Percentiles rank a stretch among this genome's conserved stretches.
phyloP scores from a whole-genome alignment of 1,140 invertebrate genomes.

The Nymphalis io region DNA sequence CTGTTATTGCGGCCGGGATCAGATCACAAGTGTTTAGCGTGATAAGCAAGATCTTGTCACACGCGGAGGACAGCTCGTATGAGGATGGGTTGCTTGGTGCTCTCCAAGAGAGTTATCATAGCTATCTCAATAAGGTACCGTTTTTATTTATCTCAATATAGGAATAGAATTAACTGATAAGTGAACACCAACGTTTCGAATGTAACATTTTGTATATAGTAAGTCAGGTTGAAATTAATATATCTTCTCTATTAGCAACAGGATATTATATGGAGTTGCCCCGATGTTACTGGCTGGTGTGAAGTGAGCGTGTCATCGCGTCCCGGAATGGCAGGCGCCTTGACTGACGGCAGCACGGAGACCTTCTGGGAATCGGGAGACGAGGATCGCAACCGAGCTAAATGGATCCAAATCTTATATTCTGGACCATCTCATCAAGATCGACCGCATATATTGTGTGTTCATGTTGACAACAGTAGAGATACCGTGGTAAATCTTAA shows the following conservation, averaged over 20 bases:
- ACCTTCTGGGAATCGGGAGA: conserved; percentile 99
- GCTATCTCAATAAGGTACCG: conserved; percentile 58
- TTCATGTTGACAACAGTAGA: conserved; percentile 96
- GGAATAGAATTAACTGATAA: too few relatives aligned
- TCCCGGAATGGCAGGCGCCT: conserved; percentile 94
- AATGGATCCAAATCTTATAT: conserved; percentile 82
- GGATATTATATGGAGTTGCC: conserved; percentile 62
- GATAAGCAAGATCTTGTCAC: conserved; percentile 96
- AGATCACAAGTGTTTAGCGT: conserved; percentile 96
- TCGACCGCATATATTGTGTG: conserved; percentile 86
- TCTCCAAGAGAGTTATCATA: conserved; percentile 66
- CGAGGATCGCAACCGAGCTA: conserved; percentile 95
- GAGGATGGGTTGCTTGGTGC: conserved; percentile 81
- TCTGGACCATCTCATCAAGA: conserved; percentile 78
- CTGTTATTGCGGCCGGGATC: conserved; percentile 58
- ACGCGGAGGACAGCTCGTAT: conserved; percentile 90
- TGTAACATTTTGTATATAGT: too few relatives aligned
- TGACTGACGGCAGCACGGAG: conserved; percentile 97
- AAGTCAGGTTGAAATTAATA: not conserved
- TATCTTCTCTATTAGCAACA: conserved; percentile 42
- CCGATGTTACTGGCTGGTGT: conserved; percentile 84
- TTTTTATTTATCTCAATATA: not conserved
- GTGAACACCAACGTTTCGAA: too few relatives aligned
- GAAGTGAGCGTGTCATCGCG: conserved; percentile 95
- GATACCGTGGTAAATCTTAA: conserved; percentile 88